Percentiles rank a stretch among this genome's conserved stretches.
Conservation (phyloP, 2,797 vertebrate genomes). For the Gymnoscopelus braueri region DNA sequence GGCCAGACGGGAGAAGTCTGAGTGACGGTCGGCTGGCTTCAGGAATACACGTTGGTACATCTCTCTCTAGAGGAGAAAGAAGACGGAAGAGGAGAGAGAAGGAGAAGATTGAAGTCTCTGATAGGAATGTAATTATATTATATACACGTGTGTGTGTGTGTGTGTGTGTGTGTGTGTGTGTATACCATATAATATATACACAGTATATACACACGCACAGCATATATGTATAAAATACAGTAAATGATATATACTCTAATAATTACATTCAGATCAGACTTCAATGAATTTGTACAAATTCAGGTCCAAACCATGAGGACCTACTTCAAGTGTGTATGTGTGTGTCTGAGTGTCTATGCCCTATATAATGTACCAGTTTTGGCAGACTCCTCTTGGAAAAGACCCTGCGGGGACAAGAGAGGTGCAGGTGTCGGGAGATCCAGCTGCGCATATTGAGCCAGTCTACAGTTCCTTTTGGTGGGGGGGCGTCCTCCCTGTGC, state of each 20-base stretch:
- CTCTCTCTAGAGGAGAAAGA: constrained; percentile 81
- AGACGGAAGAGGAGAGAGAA: background rate
- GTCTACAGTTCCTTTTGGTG: constrained; percentile 88
- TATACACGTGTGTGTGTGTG: background rate
- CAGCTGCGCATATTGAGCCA: constrained; percentile 98
- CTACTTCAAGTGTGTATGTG: too few relatives aligned
- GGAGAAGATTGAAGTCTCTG: background rate
- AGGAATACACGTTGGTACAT: constrained; percentile 91
- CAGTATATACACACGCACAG: too few relatives aligned
- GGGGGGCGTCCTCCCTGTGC: constrained; percentile 90
- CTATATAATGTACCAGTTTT: constrained; percentile 84
- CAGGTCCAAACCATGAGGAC: too few relatives aligned
- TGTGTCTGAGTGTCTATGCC: background rate
- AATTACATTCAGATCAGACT: too few relatives aligned
- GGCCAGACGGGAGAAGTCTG: constrained; percentile 93
- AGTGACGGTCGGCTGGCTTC: constrained; percentile 90
- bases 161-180: background rate
- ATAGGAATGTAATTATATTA: background rate
- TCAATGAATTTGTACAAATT: too few relatives aligned
- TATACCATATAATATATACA: constrained; percentile 2
- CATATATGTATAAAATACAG: too few relatives aligned
- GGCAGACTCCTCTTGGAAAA: constrained; percentile 91
- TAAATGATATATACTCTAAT: too few relatives aligned
- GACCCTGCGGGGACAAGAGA: constrained; percentile 91
- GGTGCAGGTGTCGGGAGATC: constrained; percentile 94